A percentile compares a stretch with the other conserved stretches of the same genome.
phyloP scores from a whole-genome alignment of 2,888 invertebrate genomes.

The Galeopsomyia nigrocyanea region DNA sequence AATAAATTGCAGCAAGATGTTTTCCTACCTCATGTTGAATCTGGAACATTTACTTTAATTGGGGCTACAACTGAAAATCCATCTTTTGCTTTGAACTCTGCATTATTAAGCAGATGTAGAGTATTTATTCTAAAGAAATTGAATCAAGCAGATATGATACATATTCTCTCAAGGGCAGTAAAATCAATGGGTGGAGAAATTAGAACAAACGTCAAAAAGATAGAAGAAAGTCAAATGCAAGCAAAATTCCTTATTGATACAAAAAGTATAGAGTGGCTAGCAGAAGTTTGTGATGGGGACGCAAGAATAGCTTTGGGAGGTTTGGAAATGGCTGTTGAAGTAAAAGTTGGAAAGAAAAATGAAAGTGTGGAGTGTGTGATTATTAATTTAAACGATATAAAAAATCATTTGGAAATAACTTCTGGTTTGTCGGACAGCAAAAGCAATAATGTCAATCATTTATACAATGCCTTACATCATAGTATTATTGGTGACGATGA shows the following conservation, averaged over 20 bases:
- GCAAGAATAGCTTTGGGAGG: conserved; percentile 84
- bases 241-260: conserved; percentile 70
- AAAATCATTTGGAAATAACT: conserved; percentile 81
- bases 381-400: conserved; percentile 75
- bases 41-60: conserved; percentile 82
- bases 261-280: conserved; percentile 77
- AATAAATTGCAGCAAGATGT: conserved; percentile 89
- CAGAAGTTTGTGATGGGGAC: conserved; percentile 85
- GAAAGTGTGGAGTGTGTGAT: conserved; percentile 63
- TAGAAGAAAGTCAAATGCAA: conserved; percentile 33
- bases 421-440: conserved; percentile 83
- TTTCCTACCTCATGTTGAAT: conserved; percentile 84
- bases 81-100: conserved; percentile 86
- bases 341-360: conserved; percentile 61
- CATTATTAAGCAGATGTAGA: conserved; percentile 82
- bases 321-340: conserved; percentile 78
- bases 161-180: conserved; percentile 76
- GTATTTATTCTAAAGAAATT: conserved; percentile 83
- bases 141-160: conserved; percentile 72
- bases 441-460: conserved; percentile 87
- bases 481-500: conserved; percentile 85
- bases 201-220: conserved; percentile 1
- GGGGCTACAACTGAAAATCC: conserved; percentile 92
- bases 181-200: conserved; percentile 62
- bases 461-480: conserved; percentile 86